Evolutionary conservation across 2,113 vertebrate genomes (phyloP), one percentile per base, ranked within the genome.

Genomic region (Chaetodon trifascialis): DNA sequence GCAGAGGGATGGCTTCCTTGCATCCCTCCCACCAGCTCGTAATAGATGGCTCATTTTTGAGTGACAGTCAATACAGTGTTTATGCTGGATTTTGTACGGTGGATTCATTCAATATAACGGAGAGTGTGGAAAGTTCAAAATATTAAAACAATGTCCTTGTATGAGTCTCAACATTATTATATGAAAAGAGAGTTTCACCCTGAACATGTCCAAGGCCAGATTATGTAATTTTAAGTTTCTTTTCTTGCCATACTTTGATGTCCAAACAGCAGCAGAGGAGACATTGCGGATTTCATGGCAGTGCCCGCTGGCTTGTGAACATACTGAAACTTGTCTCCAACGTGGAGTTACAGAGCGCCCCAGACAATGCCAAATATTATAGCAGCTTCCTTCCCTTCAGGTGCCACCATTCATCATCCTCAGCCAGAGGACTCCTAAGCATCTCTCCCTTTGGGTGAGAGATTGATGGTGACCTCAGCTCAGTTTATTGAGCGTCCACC

Each of bases 401-500:
- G 59, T 47, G 51, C 54, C 8, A 67, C n/a, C 71, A 89, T 92
- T 87, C 66, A 92, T 94, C 86, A 91, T 71, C 51, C 73, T 73
- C 68, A 81, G 90, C 80, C 84, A 78, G 63, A 82, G 55, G 64
- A 72, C 66, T 85, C 69, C n/a, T 80, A 68, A 88, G 72, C 70
- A 73, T 73, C 77, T 64, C 76, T 67, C 64, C 89, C 87, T 74
- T 69, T 56, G 80, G 85, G 58, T 79, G 79, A 77, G 78, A 90
- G 90, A 93, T 88, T 91, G 89, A 94, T 91, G 85, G 88, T 86
- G 87, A 91, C 91, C 89, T 90, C 76, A 85, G 73, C 76, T 81
- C 60, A 75, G 71, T 83, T 92, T 91, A 90, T 85, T 11, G 74
- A 89, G 76, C 52, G 36, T 76, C 82, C 79, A 79, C 80, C 67